Conservation (phyloP, 1,140 invertebrate species). For the Ladona fulva region DNA sequence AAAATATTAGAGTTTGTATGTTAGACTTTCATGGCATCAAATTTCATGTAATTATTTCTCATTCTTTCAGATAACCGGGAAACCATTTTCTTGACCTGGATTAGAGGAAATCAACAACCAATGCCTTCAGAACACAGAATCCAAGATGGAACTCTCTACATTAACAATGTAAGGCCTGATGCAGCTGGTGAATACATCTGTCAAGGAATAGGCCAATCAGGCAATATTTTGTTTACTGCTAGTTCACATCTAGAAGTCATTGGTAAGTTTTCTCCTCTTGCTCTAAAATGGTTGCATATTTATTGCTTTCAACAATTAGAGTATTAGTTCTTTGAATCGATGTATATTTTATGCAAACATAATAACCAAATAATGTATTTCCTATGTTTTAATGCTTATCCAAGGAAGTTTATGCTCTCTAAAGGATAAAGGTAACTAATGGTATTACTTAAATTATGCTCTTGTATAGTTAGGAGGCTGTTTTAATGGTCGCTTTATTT, state of each 20-base stretch:
- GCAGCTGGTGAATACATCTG: conserved; percentile 75
- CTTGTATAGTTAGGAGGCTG: no score
- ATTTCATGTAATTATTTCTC: no score
- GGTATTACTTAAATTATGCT: not conserved
- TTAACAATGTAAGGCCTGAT: conserved; percentile 50
- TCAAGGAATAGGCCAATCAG: conserved; percentile 42
- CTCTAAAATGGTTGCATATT: not conserved
- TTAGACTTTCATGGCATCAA: no score
- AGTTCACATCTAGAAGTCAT: conserved; percentile 46
- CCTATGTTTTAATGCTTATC: conserved; percentile 6
- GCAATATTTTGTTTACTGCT: conserved; percentile 37
- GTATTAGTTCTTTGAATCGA: no score
- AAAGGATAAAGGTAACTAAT: conserved; percentile 19
- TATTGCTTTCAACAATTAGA: conserved; percentile 13
- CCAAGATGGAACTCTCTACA: conserved; percentile 46
- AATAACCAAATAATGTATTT: not conserved
- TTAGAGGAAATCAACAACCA: conserved; percentile 46
- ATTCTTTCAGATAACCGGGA: conserved; percentile 19
- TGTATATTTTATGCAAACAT: no score
- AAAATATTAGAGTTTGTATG: no score
- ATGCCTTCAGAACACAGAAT: conserved; percentile 51
- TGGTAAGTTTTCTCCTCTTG: conserved; percentile 39
- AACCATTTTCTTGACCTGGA: conserved; percentile 44
- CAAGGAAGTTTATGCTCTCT: conserved; percentile 19
- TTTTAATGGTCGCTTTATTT: no score